These are phyloP conservation scores for Himantopus leucocephalus DNA, from an alignment of 2,113 vertebrate species.

Conservation along the genomic window DNA sequence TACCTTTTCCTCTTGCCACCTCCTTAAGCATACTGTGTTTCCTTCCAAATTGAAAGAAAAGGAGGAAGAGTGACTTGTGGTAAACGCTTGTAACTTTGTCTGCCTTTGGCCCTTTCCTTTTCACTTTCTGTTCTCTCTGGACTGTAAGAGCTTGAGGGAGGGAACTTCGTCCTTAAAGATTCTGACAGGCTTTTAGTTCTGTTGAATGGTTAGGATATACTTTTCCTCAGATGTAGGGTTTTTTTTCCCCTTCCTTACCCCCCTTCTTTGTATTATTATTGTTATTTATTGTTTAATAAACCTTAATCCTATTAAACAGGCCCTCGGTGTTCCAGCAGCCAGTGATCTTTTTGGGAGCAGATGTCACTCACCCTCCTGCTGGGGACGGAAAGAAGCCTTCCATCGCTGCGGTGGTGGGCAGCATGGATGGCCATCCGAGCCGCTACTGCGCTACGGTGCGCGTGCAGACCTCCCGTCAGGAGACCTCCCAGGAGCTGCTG, in stretches of 20 bases:
- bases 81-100: not conserved
- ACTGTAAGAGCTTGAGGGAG: not conserved
- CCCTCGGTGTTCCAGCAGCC: constrained; percentile 98
- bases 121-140: not conserved
- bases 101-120: not conserved
- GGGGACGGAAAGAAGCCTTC: constrained; percentile 98
- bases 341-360: constrained; percentile 96
- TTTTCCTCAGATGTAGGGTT: not conserved
- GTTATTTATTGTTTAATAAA: not conserved
- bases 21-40: not conserved
- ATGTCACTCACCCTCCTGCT: constrained; percentile 94
- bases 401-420: constrained; percentile 96
- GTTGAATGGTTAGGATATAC: not conserved
- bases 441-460: constrained; percentile 96
- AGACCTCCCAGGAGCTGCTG: constrained; percentile 94
- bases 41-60: not conserved
- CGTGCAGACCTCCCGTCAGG: constrained; percentile 95
- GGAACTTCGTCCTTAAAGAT: not conserved
- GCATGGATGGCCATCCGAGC: constrained; percentile 97
- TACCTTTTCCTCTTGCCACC: not conserved
- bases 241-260: not conserved
- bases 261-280: not conserved
- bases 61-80: not conserved
- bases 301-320: constrained; percentile 63
- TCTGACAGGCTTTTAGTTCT: not conserved